Conservation (phyloP, 2,797 vertebrate genomes). For the Cynodonichthys magdalenae region DNA sequence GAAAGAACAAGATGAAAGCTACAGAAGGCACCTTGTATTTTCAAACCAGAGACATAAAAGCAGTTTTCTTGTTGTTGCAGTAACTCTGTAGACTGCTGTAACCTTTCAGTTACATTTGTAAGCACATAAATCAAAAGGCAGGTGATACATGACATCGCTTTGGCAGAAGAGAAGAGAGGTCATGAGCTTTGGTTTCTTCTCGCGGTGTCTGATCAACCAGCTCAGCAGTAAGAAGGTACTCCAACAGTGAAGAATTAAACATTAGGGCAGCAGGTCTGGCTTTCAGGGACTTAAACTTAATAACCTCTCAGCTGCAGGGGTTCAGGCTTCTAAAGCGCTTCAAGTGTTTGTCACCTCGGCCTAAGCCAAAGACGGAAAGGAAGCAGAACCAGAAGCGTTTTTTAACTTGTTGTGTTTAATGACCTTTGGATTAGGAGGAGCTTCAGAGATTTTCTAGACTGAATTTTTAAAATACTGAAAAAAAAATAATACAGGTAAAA, state of each 20-base stretch:
- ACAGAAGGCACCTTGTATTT: neutral
- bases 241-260: constrained; percentile 15
- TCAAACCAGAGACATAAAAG: constrained; percentile 3
- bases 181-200: constrained; percentile 5
- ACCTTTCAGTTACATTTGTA: neutral
- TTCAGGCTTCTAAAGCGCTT: constrained; percentile 21
- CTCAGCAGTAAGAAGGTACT: constrained; percentile 18
- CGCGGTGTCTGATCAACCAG: constrained; percentile 12
- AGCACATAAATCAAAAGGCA: neutral
- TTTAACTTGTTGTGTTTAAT: constrained; percentile 2
- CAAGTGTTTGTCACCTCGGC: constrained; percentile 10
- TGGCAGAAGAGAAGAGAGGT: constrained; percentile 15
- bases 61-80: neutral
- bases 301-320: constrained; percentile 31
- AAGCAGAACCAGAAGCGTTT: neutral
- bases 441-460: neutral
- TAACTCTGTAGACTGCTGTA: neutral
- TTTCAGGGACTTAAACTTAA: constrained; percentile 9
- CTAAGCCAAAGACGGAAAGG: constrained; percentile 8
- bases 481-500: neutral
- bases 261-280: constrained; percentile 8
- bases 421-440: neutral
- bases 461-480: neutral
- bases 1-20: neutral
- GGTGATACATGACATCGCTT: neutral